Evolutionary conservation across 2,113 vertebrate genomes (phyloP), one percentile per base, ranked within the genome.

Genomic region (Mus spicilegus): DNA sequence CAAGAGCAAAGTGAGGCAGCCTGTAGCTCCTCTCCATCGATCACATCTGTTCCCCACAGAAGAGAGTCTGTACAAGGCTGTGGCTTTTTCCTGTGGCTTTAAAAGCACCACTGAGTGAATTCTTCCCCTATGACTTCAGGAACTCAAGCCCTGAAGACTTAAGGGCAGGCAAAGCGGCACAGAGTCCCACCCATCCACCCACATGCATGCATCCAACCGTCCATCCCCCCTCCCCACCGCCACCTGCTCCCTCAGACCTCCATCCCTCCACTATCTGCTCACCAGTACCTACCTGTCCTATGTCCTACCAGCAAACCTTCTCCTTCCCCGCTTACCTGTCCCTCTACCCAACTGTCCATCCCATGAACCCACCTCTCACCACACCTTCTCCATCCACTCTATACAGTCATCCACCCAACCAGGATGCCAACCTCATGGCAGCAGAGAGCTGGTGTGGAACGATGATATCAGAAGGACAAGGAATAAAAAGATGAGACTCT

Each of bases 101-200:
- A 39, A 54, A 46, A 78, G 58, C 4, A 69, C 11, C n/a, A 0
- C 14, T 26, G 36, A 26, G 65, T 5, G 0, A n/a, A 63, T 16
- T 72, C 17, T 14, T 58, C 8, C 22, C 3, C 8, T 11, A 19
- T 3, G 20, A 10, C 19, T 42, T 51, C 16, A 42, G 39, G 46
- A 49, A 30, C 30, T 19, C 30, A 11, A 42, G 77, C 5, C 39
- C n/a, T 67, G 42, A 3, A 14, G 10, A 39, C 8, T 20, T 33
- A 26, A 73, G 24, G 14, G 11, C 26, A 69, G n/a, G 39, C 20
- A 4, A 51, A 11, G 22, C 2, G 1, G 33, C 3, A 5, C 0
- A 3, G 0, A 42, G 36, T 42, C 28, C 28, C 20, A 22, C 0
- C 58, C 30, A 7, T 7, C 70, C 36, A 36, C 11, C 28, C 39